Evolutionary conservation across 2,113 vertebrate species (phyloP).

Genomic region (Ibidorhyncha struthersii): DNA sequence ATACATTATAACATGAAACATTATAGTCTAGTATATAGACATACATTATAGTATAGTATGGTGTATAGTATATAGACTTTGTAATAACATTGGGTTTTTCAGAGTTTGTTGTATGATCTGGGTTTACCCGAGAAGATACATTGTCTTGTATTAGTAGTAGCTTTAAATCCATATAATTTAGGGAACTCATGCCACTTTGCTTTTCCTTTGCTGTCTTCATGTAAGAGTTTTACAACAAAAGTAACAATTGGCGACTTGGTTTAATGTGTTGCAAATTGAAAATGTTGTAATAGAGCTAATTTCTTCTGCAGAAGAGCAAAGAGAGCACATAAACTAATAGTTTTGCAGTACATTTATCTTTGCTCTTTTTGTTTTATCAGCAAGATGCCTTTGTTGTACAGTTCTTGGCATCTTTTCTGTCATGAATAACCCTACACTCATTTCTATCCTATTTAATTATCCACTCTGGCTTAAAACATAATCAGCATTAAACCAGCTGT

Average conservation of each 20-base stretch:
- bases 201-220: neutral
- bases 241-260: neutral
- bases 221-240: neutral
- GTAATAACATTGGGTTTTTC: neutral
- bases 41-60: neutral
- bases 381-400: conserved; percentile 42
- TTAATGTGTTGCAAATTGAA: neutral
- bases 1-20: neutral
- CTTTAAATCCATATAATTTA: neutral
- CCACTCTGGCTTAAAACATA: conserved; percentile 71
- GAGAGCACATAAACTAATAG: neutral
- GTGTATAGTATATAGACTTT: neutral
- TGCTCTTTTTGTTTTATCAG: conserved; percentile 8
- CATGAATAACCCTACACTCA: conserved; percentile 45
- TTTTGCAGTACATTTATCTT: conserved; percentile 35
- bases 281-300: neutral
- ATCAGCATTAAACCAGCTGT: conserved; percentile 75
- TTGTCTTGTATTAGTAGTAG: neutral
- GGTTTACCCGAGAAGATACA: neutral
- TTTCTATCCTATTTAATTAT: conserved; percentile 76
- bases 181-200: neutral
- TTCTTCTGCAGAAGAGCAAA: neutral
- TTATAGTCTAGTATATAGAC: neutral
- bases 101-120: neutral
- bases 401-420: conserved; percentile 66